phyloP scores from a whole-genome alignment of 2,797 vertebrate species.

The Rhodeus uyekii region DNA sequence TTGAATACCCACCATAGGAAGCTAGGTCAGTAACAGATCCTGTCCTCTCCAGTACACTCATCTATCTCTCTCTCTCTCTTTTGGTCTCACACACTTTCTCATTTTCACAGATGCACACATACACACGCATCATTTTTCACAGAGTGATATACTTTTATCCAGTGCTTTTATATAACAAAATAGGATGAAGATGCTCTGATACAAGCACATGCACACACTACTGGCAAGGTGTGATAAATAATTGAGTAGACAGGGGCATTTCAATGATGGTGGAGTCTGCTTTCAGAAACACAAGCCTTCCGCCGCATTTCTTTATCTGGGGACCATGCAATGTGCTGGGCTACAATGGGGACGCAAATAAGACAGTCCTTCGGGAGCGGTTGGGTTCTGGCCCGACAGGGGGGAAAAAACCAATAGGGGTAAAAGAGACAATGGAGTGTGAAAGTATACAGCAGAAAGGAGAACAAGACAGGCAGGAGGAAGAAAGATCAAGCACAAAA shows the following conservation, averaged over 20 bases:
- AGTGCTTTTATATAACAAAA: conserved; percentile 6
- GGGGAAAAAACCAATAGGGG: conserved; percentile 31
- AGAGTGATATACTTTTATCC: conserved; percentile 12
- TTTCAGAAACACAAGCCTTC: conserved; percentile 82
- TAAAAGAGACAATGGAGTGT: conserved; percentile 48
- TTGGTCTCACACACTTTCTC: background rate
- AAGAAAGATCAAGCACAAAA: conserved; percentile 20
- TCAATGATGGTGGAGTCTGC: conserved; percentile 80
- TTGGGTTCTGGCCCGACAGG: conserved; percentile 34
- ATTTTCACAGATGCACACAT: conserved; percentile 32
- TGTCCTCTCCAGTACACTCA: conserved; percentile 27
- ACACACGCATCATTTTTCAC: conserved; percentile 5
- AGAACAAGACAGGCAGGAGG: conserved; percentile 1
- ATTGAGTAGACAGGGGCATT: conserved; percentile 69
- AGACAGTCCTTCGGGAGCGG: conserved; percentile 53
- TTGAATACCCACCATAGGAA: conserved; percentile 51
- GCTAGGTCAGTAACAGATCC: conserved; percentile 46
- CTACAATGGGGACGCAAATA: conserved; percentile 56
- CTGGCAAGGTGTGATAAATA: conserved; percentile 70
- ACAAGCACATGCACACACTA: conserved; percentile 46
- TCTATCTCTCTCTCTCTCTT: conserved; percentile 14
- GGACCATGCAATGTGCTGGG: conserved; percentile 40
- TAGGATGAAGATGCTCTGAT: conserved; percentile 13
- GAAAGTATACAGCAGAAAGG: conserved; percentile 41
- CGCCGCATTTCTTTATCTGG: conserved; percentile 54